A percentile compares a stretch with the other conserved stretches of the same genome.
phyloP scores from a whole-genome alignment of 35 echinoderm and acorn worm genomes.

The Ptychodera flava region DNA sequence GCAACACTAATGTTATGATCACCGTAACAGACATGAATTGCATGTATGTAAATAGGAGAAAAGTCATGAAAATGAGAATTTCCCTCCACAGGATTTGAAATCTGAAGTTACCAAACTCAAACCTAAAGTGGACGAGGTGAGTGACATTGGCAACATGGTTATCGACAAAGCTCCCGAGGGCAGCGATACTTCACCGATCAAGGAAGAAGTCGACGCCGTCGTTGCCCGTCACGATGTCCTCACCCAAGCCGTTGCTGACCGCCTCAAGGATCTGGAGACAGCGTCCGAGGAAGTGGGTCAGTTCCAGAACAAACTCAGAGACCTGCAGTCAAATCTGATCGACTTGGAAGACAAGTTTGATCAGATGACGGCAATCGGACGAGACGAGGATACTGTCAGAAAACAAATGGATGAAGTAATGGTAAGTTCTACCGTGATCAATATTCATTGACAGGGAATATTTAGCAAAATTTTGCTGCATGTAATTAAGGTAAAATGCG shows the following conservation, averaged over 20 bases:
- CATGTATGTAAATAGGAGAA: no score
- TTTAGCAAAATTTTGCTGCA: no score
- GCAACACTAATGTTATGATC: no score
- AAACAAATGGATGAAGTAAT: constrained; percentile 50
- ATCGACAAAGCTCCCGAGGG: constrained; percentile 77
- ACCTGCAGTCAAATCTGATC: constrained; percentile 52
- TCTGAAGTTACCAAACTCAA: constrained; percentile 71
- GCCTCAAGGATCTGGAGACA: constrained; percentile 62
- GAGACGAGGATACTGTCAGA: constrained; percentile 54
- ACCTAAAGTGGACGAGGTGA: constrained; percentile 47
- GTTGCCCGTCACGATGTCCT: constrained; percentile 71
- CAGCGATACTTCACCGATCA: constrained; percentile 65
- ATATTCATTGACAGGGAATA: no score
- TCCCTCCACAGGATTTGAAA: constrained; percentile 78
- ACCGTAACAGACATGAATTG: no score
- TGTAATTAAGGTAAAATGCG: no score
- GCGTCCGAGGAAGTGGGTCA: constrained; percentile 67
- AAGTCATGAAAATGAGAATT: no score
- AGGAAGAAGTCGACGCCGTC: constrained; percentile 82
- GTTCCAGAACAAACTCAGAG: constrained; percentile 38
- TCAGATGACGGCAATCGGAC: constrained; percentile 53
- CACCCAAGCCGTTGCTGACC: constrained; percentile 61
- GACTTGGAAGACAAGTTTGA: constrained; percentile 86
- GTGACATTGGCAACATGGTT: constrained; percentile 72
- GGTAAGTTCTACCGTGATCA: not conserved